phyloP scores from a whole-genome alignment of 2,888 invertebrate species.

The Drosophila mulleri region DNA sequence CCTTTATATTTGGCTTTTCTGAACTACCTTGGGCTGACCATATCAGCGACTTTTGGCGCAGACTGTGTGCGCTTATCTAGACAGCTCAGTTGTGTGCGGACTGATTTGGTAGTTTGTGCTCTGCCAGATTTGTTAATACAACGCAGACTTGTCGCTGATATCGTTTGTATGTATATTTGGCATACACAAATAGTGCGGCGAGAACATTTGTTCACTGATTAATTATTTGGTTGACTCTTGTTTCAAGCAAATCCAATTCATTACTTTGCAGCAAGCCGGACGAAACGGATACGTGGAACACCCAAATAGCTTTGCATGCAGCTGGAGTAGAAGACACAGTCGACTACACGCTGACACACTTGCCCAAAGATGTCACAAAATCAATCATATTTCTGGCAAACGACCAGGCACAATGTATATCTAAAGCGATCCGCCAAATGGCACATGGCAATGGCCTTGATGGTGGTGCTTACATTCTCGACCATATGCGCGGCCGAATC shows the following conservation, averaged over 20 bases:
- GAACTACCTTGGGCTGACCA: slow-evolving; percentile 52
- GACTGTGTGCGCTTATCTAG: slow-evolving; percentile 51
- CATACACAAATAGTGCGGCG: slow-evolving; percentile 57
- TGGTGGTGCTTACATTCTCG: slow-evolving; percentile 82
- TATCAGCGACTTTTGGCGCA: slow-evolving; percentile 69
- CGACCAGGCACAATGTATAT: slow-evolving; percentile 84
- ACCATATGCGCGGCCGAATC: slow-evolving; percentile 82
- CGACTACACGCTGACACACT: slow-evolving; percentile 5
- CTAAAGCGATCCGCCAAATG: slow-evolving; percentile 83
- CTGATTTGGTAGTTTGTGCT: slow-evolving; percentile 34
- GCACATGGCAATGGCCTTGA: slow-evolving; percentile 81
- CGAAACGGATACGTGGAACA: slow-evolving; percentile 52
- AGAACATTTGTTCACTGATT: slow-evolving; percentile 61
- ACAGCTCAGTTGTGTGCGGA: slow-evolving; percentile 26
- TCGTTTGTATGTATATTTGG: slow-evolving; percentile 42
- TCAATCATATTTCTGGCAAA: slow-evolving; percentile 85
- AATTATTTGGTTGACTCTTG: slow-evolving; percentile 30
- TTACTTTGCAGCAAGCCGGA: slow-evolving; percentile 59
- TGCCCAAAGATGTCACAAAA: slow-evolving; percentile 83
- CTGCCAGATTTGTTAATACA: slow-evolving; percentile 46
- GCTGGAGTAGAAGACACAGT: slow-evolving; percentile 8
- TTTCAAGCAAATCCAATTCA: slow-evolving; percentile 42
- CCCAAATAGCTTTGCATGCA: slow-evolving; percentile 34
- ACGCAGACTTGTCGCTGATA: slow-evolving; percentile 51
- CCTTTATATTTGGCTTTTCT: slow-evolving; percentile 14